Evolutionary conservation across 2,113 vertebrate genomes (phyloP).

Genomic region (Cinclus mexicanus): DNA sequence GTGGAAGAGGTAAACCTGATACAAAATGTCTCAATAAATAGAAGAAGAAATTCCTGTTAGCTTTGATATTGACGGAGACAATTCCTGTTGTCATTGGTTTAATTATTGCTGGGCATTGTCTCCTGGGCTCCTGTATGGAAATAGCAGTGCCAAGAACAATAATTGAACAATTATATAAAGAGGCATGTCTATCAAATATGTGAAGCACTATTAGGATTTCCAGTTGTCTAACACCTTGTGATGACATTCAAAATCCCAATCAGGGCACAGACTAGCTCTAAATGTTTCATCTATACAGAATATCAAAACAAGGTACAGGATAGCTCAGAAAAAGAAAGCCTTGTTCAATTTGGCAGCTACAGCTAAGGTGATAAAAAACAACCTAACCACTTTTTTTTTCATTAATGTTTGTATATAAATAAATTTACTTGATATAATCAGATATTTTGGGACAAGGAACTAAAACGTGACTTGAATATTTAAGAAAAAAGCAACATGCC

Average conservation of each 20-base stretch:
- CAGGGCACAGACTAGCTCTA: not conserved
- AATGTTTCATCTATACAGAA: not conserved
- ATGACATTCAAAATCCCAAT: not conserved
- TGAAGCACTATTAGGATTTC: not conserved
- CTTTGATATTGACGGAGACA: not conserved
- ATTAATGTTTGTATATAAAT: not conserved
- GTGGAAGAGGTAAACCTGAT: not conserved
- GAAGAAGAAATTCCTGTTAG: slow-evolving; percentile 31
- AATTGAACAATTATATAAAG: not conserved
- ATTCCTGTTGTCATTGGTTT: slow-evolving; percentile 1
- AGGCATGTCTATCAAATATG: not conserved
- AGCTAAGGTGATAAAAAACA: not conserved
- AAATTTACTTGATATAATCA: not conserved
- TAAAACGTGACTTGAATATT: not conserved
- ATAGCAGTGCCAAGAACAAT: not conserved
- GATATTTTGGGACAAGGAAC: not conserved
- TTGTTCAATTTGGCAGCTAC: not conserved
- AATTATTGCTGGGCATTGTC: not conserved
- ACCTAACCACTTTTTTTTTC: not conserved
- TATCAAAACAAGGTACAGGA: not conserved
- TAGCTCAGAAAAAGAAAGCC: not conserved
- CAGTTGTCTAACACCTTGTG: not conserved
- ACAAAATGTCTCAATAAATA: slow-evolving; percentile 12
- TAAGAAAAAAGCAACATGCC: not conserved
- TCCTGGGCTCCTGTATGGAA: not conserved